phyloP scores from a whole-genome alignment of 2,797 vertebrate species.

The Phrynocephalus vlangalii region DNA sequence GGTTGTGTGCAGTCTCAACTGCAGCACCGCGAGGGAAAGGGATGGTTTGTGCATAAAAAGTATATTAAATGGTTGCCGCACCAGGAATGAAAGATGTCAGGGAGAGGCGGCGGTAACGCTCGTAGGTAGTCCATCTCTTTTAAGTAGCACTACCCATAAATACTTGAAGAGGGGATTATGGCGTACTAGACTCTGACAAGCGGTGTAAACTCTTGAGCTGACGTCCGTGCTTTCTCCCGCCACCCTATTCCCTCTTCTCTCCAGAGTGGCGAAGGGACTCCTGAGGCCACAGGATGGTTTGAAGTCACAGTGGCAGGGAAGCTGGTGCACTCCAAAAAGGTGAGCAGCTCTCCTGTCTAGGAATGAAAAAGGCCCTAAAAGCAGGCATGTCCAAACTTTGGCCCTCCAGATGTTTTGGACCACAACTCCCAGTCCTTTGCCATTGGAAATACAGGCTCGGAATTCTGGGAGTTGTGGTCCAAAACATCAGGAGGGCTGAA shows the following conservation, averaged over 20 bases:
- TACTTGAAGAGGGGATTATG: not conserved
- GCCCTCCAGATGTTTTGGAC: not conserved
- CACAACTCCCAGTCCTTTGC: no score
- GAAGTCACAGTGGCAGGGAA: conserved; percentile 71
- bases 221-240: no score
- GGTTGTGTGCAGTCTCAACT: no score
- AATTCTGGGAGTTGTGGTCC: no score
- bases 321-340: conserved; percentile 78
- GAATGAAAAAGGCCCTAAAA: no score
- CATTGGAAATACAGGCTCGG: no score
- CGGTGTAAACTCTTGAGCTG: no score
- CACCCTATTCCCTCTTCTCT: not conserved
- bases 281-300: conserved; percentile 73
- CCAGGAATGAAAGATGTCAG: not conserved
- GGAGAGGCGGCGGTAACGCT: no score
- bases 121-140: not conserved
- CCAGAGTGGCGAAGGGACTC: conserved; percentile 69
- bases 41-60: no score
- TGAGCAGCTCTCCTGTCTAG: conserved; percentile 20
- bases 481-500: no score
- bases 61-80: not conserved
- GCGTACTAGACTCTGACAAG: not conserved
- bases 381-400: no score
- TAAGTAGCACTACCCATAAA: not conserved
- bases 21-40: no score